A percentile compares a stretch with the other conserved stretches of the same genome.
phyloP scores from a whole-genome alignment of 2,113 vertebrate genomes.

The Aphelocoma coerulescens region DNA sequence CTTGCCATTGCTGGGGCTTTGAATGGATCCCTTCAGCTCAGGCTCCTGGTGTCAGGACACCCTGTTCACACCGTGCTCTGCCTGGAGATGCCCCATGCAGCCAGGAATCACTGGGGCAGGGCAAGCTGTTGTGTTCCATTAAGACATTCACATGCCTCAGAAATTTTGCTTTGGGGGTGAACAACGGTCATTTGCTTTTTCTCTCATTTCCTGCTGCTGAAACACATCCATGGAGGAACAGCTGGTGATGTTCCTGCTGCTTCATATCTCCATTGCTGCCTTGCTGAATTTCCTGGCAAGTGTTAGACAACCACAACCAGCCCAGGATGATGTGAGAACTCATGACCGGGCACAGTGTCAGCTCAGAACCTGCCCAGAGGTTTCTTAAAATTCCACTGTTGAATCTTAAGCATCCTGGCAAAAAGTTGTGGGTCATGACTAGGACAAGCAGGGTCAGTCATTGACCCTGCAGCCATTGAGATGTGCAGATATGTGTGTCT shows the following conservation, averaged over 20 bases:
- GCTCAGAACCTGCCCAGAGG: not conserved
- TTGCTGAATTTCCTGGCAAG: not conserved
- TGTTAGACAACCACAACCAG: not conserved
- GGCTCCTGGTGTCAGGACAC: not conserved
- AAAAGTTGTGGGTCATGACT: not conserved
- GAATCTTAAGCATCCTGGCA: not conserved
- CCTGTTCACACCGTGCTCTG: not conserved
- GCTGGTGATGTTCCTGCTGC: not conserved
- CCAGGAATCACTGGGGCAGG: not conserved
- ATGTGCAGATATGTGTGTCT: not conserved
- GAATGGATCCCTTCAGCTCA: not conserved
- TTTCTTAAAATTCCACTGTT: not conserved
- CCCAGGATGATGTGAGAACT: not conserved
- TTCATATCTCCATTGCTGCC: not conserved
- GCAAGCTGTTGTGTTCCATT: not conserved
- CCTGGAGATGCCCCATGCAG: not conserved
- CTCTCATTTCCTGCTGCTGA: not conserved
- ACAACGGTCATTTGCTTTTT: not conserved
- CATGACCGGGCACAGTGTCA: not conserved
- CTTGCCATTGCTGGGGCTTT: not conserved
- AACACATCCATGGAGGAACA: not conserved
- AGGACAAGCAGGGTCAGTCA: not conserved
- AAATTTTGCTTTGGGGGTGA: not conserved
- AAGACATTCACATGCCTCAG: not conserved
- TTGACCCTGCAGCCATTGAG: not conserved